Conservation (phyloP, 2,888 invertebrate species). For the Aphodius granarius region DNA sequence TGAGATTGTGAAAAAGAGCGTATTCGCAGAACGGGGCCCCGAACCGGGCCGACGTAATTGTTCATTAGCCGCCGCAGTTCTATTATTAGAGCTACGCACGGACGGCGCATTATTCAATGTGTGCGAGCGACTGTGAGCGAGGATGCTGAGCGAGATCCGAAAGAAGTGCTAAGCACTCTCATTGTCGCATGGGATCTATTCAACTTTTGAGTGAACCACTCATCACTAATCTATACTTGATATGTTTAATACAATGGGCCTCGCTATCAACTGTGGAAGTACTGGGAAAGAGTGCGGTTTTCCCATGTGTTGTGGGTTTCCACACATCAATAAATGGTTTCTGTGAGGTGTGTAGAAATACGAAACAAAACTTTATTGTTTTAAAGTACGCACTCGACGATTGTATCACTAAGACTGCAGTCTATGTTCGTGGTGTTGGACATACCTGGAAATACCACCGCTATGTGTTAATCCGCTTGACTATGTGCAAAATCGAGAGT, state of each 20-base stretch:
- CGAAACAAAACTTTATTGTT: no score
- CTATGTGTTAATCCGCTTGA: no score
- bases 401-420: no score
- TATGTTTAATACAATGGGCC: background rate
- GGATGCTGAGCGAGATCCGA: background rate
- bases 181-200: background rate
- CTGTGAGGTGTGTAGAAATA: no score
- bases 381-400: no score
- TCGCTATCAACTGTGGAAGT: background rate
- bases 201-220: background rate
- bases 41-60: slow-evolving; percentile 4
- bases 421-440: no score
- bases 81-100: slow-evolving; percentile 7
- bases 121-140: background rate
- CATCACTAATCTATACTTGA: background rate
- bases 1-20: slow-evolving; percentile 10
- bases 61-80: slow-evolving; percentile 10
- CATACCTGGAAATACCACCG: no score
- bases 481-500: no score
- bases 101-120: background rate
- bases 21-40: slow-evolving; percentile 8
- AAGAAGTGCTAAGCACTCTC: background rate
- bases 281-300: background rate
- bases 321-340: no score
- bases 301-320: background rate